Evolutionary conservation across 1,140 invertebrate genomes (phyloP), one percentile per base, ranked within the genome.

Genomic region (Diachasma alloeum): DNA sequence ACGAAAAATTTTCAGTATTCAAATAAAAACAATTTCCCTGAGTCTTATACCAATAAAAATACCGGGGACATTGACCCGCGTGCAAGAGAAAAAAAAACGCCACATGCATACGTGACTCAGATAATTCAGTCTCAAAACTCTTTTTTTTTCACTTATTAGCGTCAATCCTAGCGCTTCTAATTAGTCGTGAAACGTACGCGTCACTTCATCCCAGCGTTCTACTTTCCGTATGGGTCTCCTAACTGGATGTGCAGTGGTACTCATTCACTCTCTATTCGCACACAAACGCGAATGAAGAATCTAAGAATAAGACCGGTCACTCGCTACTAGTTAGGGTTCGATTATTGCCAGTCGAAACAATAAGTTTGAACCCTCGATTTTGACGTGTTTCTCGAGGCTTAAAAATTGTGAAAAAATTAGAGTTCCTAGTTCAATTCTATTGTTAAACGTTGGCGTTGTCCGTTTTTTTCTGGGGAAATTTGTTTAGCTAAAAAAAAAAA

Each of bases 121-220:
- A 63, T 63, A 26, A 63, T 26, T 63, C 59, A 63, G 59, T 26
- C 59, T 63, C 19, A 24, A 31, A 26, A 63, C 59, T 63, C 26
- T 63, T 63, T 63, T 63, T 63, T 76, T 71, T 63, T 44, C 48
- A 42, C 26, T 76, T 48, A 68, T 76, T 76, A 76, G 68, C 74
- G 39, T 71, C 74, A 76, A 71, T 76, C 74, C 44, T 36, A 71
- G 68, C 22, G 68, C 46, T 69, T 71, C 74, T 76, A 76, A 76
- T 76, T 71, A 76, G 74, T 76, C 63, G 67, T 59, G 66, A 76
- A 76, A 76, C 31, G 36, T 70, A 69, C 44, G 66, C 74, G 66
- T 75, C 67, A 76, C 67, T 69, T 76, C 70, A 68, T 76, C 67
- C 48, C 59, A 63, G 48, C 63, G 74, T 63, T 76, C 74, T 48